These are phyloP conservation scores for Syrista parreyssii DNA, from an alignment of 2,888 invertebrate species.

Conservation along the genomic window DNA sequence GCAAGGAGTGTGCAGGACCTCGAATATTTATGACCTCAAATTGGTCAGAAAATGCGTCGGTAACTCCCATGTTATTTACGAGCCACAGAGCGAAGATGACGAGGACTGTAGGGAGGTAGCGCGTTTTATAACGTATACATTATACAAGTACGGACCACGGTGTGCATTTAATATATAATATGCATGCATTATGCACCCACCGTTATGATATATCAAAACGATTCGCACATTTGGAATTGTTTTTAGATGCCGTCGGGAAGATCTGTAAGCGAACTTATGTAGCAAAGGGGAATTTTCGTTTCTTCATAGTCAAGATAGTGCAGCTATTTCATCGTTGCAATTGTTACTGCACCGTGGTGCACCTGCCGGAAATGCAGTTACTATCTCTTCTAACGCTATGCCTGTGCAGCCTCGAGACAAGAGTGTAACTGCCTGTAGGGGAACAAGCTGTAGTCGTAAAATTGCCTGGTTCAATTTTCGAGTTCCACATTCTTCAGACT, in stretches of 20 bases:
- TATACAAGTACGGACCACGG: not conserved
- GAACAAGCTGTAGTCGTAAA: not conserved
- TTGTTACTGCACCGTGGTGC: slow-evolving; percentile 23
- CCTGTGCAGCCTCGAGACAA: not conserved
- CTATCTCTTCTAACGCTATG: not conserved
- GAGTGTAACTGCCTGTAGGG: not conserved
- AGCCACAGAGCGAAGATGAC: slow-evolving; percentile 20
- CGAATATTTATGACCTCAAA: slow-evolving; percentile 48
- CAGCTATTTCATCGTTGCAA: not conserved
- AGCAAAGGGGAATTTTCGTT: not conserved
- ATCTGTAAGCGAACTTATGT: not conserved
- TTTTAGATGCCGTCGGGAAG: not conserved
- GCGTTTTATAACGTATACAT: not conserved
- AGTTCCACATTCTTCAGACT: not conserved
- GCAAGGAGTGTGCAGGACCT: slow-evolving; percentile 18
- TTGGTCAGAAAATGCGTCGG: slow-evolving; percentile 43
- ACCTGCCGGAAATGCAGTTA: slow-evolving; percentile 32
- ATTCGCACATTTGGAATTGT: not conserved
- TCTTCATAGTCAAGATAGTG: not conserved
- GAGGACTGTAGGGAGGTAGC: slow-evolving; percentile 18
- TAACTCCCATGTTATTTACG: slow-evolving; percentile 45
- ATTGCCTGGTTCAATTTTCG: not conserved
- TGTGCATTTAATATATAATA: not conserved
- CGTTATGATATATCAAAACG: not conserved
- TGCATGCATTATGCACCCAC: not conserved